These are phyloP conservation scores for Chaitophorus viminalis DNA, from an alignment of 2,888 invertebrate species.

Conservation along the genomic window DNA sequence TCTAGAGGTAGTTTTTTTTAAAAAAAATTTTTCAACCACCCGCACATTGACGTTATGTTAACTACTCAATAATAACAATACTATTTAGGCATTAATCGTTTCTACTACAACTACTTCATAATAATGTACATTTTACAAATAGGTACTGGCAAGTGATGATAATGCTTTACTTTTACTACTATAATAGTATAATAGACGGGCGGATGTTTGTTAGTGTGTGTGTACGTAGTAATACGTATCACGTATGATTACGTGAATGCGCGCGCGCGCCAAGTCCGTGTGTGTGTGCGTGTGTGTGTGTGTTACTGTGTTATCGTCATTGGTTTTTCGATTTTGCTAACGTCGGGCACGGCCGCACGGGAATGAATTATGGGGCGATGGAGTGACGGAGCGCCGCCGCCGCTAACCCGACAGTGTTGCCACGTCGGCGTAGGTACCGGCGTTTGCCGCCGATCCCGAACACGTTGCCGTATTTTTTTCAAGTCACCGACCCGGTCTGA, in stretches of 20 bases:
- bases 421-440: constrained; percentile 1
- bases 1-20: too few relatives aligned
- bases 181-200: background rate
- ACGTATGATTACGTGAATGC: background rate
- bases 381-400: constrained; percentile 1
- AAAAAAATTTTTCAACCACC: too few relatives aligned
- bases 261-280: background rate
- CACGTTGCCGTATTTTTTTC: constrained; percentile 51
- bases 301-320: constrained; percentile 27
- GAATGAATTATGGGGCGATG: constrained; percentile 15
- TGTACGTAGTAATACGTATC: background rate
- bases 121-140: background rate
- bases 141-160: too few relatives aligned
- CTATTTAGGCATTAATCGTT: too few relatives aligned
- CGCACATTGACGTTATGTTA: too few relatives aligned
- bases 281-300: background rate
- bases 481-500: background rate
- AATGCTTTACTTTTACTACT: background rate
- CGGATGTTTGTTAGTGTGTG: background rate
- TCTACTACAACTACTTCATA: background rate
- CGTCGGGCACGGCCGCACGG: background rate
- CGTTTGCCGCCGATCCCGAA: constrained; percentile 1
- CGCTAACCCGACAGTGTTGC: constrained; percentile 10
- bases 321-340: constrained; percentile 43
- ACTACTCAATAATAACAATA: too few relatives aligned